Evolutionary conservation across 2,797 vertebrate genomes (phyloP).

Genomic region (Lindbergichthys nudifrons): DNA sequence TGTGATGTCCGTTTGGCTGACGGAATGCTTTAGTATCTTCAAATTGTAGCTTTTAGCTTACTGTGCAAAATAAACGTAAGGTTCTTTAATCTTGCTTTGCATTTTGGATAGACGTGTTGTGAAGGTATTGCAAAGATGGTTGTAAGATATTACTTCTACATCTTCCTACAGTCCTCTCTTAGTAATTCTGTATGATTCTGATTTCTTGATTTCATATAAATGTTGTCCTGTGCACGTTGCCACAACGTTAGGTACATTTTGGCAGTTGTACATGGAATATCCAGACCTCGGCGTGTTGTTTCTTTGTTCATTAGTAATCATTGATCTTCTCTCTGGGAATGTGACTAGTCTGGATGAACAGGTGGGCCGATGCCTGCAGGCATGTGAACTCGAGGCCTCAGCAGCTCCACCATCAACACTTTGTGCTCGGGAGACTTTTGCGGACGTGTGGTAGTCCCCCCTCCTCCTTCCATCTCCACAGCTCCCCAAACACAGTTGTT

Average conservation of each 20-base stretch:
- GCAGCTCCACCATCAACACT: slow-evolving; percentile 73
- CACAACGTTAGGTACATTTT: slow-evolving; percentile 6
- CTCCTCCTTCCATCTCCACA: slow-evolving; percentile 64
- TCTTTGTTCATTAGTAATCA: slow-evolving; percentile 53
- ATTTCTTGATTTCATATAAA: no score
- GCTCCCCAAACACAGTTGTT: slow-evolving; percentile 87
- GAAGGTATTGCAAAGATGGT: no score
- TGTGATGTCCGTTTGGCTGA: slow-evolving; percentile 20
- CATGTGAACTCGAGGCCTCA: slow-evolving; percentile 72
- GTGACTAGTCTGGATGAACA: slow-evolving; percentile 67
- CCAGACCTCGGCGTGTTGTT: slow-evolving; percentile 22
- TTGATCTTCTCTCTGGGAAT: slow-evolving; percentile 63
- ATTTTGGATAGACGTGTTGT: no score
- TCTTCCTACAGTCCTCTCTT: not conserved
- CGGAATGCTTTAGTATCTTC: slow-evolving; percentile 19
- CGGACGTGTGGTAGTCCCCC: slow-evolving; percentile 56
- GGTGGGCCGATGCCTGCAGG: slow-evolving; percentile 74
- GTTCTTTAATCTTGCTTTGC: not conserved
- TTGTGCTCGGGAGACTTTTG: slow-evolving; percentile 80
- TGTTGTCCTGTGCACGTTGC: no score
- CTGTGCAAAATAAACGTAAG: no score
- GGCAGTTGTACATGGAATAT: slow-evolving; percentile 12
- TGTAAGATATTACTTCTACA: no score
- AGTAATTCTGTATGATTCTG: not conserved
- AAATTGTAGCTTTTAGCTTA: not conserved